Evolutionary conservation across 2,797 vertebrate species (phyloP), one percentile per base, ranked within the genome.

Genomic region (Lagocephalus sceleratus): DNA sequence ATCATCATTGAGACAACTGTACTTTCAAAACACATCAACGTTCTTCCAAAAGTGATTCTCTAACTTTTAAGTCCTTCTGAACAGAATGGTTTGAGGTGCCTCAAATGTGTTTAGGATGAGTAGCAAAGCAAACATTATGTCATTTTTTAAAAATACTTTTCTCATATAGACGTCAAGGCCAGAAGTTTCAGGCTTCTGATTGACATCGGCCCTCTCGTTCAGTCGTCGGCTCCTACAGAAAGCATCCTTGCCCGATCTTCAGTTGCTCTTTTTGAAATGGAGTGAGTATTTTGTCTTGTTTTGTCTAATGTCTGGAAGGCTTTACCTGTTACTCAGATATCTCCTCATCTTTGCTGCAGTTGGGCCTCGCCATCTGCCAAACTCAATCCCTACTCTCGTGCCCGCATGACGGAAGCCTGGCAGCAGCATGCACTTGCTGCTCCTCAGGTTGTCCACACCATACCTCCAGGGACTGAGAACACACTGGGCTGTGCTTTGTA

Each of bases 401-500:
- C 87, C 19, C 90, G 89, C 52, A 91, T 92, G 91, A 79, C 88
- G 0, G 91, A 93, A 78, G 89, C 93, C 0, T 96, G 93, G 66
- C 94, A 96, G 76, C 96, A 98, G 79, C 96, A 98, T 47, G 46
- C 93, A 0, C 95, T 94, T 14, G 85, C 93, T n/a, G 91, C 94
- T 0, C 75, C 95, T 63, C 92, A 93, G 0, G 91, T 93, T 0
- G 96, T 98, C 56, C 96, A 98, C 84, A 86, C 94, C 42, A 89
- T 99, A 55, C 91, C 95, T 0, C 87, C 93, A 0, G 90, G 92
- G 2, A 86, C 92, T 0, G 96, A 98, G 84, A 96, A 88, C 52
- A 74, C 95, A 0, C 20, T 99, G 82, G 95, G 95, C 75, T 98
- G 96, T 10, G 93, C 97, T 0, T 94, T 99, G 41, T 99, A 99